Percentiles rank a stretch among this genome's conserved stretches.
Conservation (phyloP, 2,888 invertebrate species). For the Synanthedon andrenaeformis region DNA sequence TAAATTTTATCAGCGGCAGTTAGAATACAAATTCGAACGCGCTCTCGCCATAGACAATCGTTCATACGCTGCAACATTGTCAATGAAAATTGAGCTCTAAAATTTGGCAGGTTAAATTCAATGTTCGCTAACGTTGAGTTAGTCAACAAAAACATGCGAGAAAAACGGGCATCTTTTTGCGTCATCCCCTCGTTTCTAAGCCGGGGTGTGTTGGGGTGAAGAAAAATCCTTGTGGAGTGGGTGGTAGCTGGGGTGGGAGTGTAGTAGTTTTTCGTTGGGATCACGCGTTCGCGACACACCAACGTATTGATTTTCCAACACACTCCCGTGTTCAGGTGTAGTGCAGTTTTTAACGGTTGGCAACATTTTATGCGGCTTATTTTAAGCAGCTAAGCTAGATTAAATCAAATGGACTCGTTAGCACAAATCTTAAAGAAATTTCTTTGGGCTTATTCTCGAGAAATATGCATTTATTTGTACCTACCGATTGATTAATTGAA, state of each 20-base stretch:
- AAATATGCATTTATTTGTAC: no score
- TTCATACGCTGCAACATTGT: slow-evolving; percentile 34
- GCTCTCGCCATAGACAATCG: slow-evolving; percentile 39
- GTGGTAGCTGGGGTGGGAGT: slow-evolving; percentile 16
- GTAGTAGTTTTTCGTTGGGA: slow-evolving; percentile 67
- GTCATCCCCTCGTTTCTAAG: slow-evolving; percentile 46
- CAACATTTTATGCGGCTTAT: neutral
- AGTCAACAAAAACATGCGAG: slow-evolving; percentile 59
- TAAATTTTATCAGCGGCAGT: neutral
- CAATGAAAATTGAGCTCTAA: neutral
- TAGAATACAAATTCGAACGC: slow-evolving; percentile 15
- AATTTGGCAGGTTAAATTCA: slow-evolving; percentile 14
- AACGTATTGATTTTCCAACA: slow-evolving; percentile 62
- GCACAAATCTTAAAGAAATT: no score
- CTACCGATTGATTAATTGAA: no score
- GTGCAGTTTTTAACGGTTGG: neutral
- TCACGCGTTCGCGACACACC: slow-evolving; percentile 63
- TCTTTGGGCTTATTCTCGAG: no score
- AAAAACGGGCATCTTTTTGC: slow-evolving; percentile 67
- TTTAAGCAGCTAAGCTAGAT: neutral
- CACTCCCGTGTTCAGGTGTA: slow-evolving; percentile 54
- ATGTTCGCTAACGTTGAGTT: slow-evolving; percentile 13
- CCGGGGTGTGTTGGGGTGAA: slow-evolving; percentile 42
- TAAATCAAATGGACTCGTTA: no score
- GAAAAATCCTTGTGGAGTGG: slow-evolving; percentile 47